These are phyloP conservation scores for Diplosoma virens DNA, from an alignment of 23 tunicate species.

Conservation along the genomic window DNA sequence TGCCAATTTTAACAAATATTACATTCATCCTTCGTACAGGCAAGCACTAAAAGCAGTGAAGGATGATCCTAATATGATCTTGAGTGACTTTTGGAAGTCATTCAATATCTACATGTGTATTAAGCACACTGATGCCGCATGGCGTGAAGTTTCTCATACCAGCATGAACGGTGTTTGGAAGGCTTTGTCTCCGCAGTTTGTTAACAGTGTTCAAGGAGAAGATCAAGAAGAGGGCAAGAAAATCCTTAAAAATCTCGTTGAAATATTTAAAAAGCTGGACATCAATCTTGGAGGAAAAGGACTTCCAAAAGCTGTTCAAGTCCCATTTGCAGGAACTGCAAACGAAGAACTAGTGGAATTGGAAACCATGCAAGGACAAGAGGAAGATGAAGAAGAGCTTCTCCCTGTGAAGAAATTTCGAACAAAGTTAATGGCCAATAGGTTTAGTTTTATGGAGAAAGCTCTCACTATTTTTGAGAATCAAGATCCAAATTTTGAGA, in stretches of 20 bases:
- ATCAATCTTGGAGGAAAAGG: conserved; percentile 15
- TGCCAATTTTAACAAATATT: conserved; percentile 30
- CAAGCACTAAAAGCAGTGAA: background rate
- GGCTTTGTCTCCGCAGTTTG: conserved; percentile 38
- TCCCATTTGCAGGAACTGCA: background rate
- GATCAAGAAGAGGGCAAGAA: conserved; percentile 14
- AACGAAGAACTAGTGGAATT: conserved; percentile 32
- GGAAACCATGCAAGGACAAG: conserved; percentile 39
- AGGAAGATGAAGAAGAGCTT: conserved; percentile 30
- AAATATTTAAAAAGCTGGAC: conserved; percentile 36
- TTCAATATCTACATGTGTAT: conserved; percentile 29
- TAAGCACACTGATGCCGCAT: conserved; percentile 40
- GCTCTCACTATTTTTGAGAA: conserved; percentile 39
- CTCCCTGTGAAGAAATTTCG: conserved; percentile 25
- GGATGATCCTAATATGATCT: background rate
- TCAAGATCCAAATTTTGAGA: conserved; percentile 26
- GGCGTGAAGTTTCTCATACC: conserved; percentile 38
- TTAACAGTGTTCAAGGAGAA: conserved; percentile 2
- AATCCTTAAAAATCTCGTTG: conserved; percentile 32
- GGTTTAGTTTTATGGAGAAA: conserved; percentile 24
- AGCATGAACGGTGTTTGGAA: conserved; percentile 30
- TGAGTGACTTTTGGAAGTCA: conserved; percentile 11
- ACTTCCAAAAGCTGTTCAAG: conserved; percentile 7
- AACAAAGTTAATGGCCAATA: conserved; percentile 36
- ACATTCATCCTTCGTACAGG: background rate